Evolutionary conservation across 2,113 vertebrate species (phyloP), one percentile per base, ranked within the genome.

Genomic region (Aplodontia rufa): DNA sequence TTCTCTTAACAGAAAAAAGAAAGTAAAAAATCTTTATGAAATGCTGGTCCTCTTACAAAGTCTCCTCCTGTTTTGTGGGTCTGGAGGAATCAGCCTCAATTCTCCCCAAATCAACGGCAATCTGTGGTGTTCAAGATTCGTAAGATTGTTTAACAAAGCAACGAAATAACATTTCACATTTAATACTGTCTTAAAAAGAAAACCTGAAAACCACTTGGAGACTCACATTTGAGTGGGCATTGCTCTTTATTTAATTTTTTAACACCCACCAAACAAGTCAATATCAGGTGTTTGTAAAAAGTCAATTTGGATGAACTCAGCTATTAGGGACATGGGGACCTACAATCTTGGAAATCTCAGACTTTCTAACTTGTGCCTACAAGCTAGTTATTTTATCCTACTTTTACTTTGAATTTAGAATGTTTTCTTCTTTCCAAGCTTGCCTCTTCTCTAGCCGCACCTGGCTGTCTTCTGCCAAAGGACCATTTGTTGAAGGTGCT

Each of bases 261-360:
- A 53, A 28, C 26, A 14, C 45, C 16, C 9, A 16, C 1, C 26
- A 20, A 64, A 78, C 35, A 69, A 14, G 28, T 68, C 58, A 35
- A 0, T 69, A 8, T 30, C 40, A 35, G 4, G 6, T 42, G 1
- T 22, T 47, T 53, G 3, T 32, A n/a, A n/a, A 47, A 22, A 22
- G 14, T 64, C 40, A 3, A 11, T 14, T 35, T 72, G 22, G 22
- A 68, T 13, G 16, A 14, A 40, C 8, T 71, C 26, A 32, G 2
- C 4, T 68, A 5, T 9, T n/a, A 58, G 8, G 68, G 2, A 2
- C 5, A n/a, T 16, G 0, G n/a, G 30, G 8, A 3, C 24, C 40
- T 71, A 12, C 4, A 28, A n/a, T 26, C 37, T 51, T 17, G 35
- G 53, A 76, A 20, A n/a, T 7, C 42, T 35, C 26, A 28, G 6